phyloP scores from a whole-genome alignment of 2,113 vertebrate species.

The Mirza zaza region DNA sequence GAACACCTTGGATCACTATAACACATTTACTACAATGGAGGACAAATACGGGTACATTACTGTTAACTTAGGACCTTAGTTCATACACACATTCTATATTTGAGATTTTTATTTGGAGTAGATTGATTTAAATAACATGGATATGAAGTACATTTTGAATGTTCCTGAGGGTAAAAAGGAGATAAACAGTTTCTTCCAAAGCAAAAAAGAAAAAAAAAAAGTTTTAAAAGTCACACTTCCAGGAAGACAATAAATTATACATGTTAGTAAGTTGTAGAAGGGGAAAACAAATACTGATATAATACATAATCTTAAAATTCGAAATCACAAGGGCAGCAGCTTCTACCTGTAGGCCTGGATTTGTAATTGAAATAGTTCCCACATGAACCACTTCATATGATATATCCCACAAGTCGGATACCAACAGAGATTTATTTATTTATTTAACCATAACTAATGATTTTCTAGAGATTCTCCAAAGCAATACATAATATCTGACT shows the following conservation, averaged over 20 bases:
- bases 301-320: not conserved
- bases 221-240: not conserved
- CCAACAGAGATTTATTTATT: not conserved
- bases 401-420: not conserved
- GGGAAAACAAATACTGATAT: not conserved
- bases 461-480: not conserved
- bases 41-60: not conserved
- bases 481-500: not conserved
- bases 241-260: not conserved
- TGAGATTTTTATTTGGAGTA: not conserved
- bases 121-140: slow-evolving; percentile 10
- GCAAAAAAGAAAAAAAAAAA: not conserved
- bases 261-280: not conserved
- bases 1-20: fast-evolving
- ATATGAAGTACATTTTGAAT: not conserved
- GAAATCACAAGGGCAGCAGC: not conserved
- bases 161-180: not conserved
- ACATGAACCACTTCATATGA: not conserved
- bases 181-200: not conserved
- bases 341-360: not conserved
- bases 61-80: not conserved
- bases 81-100: not conserved
- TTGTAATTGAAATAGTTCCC: not conserved
- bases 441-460: not conserved
- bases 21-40: not conserved